Evolutionary conservation across 2,888 invertebrate species (phyloP).

Genomic region (Nudaria mundana): DNA sequence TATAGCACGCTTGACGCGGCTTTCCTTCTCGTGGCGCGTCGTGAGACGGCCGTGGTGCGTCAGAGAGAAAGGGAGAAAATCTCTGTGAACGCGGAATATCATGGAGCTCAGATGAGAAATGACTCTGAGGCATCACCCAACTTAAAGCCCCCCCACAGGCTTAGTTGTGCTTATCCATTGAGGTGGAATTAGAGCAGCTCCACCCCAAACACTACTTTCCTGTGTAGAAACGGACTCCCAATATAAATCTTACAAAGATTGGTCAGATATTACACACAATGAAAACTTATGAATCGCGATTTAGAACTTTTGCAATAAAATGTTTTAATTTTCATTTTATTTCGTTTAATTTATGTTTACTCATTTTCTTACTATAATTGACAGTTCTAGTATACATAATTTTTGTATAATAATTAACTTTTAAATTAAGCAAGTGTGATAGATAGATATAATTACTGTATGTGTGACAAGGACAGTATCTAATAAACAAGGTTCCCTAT

Average conservation of each 20-base stretch:
- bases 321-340: not conserved
- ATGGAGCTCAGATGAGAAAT: not conserved
- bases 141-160: not conserved
- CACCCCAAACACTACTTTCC: too few species aligned
- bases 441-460: not conserved
- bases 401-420: too few species aligned
- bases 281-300: too few species aligned
- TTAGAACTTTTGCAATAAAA: not conserved
- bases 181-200: conserved; percentile 7
- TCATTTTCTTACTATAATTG: too few species aligned
- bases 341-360: too few species aligned
- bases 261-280: not conserved
- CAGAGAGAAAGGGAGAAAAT: not conserved
- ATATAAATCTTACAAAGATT: not conserved
- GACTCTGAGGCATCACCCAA: not conserved
- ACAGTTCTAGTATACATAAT: too few species aligned
- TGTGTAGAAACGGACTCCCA: too few species aligned
- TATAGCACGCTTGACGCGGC: not conserved
- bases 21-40: not conserved
- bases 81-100: not conserved
- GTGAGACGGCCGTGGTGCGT: not conserved
- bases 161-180: not conserved
- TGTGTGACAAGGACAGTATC: not conserved
- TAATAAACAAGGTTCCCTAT: not conserved
- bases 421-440: too few species aligned